These are phyloP conservation scores for Chrysocyon brachyurus DNA, from an alignment of 2,797 vertebrate genomes.

Conservation along the genomic window DNA sequence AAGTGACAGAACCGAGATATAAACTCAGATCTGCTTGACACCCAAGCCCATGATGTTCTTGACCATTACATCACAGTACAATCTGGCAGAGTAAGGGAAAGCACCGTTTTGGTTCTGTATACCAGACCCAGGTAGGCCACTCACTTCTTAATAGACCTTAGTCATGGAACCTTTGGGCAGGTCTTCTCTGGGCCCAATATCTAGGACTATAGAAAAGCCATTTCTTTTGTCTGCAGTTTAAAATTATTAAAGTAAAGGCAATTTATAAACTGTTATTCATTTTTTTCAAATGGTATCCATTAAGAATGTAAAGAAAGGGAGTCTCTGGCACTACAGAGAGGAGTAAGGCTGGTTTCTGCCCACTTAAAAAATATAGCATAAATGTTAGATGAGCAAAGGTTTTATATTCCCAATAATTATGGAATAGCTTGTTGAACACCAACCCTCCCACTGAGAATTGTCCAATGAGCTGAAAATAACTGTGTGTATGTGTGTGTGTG, in stretches of 20 bases:
- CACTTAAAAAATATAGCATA: not conserved
- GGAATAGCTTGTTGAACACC: not conserved
- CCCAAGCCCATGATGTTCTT: not conserved
- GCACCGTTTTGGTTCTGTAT: not conserved
- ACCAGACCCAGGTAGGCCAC: not conserved
- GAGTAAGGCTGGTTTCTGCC: not conserved
- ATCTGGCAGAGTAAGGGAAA: not conserved
- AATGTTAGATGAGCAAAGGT: not conserved
- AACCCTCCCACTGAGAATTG: not conserved
- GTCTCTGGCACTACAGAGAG: not conserved
- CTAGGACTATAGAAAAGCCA: not conserved
- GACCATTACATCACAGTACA: not conserved
- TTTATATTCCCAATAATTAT: not conserved
- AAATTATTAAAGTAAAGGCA: slow-evolving; percentile 32
- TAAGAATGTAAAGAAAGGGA: slow-evolving; percentile 38
- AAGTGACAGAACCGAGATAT: not conserved
- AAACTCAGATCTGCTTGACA: not conserved
- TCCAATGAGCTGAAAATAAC: slow-evolving; percentile 16
- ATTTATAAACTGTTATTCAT: not conserved
- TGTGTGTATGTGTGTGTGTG: not conserved
- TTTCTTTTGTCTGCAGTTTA: not conserved
- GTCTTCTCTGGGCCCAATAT: not conserved
- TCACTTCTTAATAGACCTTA: not conserved
- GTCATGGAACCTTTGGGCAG: not conserved
- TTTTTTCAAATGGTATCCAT: not conserved